Evolutionary conservation across 1,140 invertebrate species (phyloP), one percentile per base, ranked within the genome.

Genomic region (Colletes gigas): DNA sequence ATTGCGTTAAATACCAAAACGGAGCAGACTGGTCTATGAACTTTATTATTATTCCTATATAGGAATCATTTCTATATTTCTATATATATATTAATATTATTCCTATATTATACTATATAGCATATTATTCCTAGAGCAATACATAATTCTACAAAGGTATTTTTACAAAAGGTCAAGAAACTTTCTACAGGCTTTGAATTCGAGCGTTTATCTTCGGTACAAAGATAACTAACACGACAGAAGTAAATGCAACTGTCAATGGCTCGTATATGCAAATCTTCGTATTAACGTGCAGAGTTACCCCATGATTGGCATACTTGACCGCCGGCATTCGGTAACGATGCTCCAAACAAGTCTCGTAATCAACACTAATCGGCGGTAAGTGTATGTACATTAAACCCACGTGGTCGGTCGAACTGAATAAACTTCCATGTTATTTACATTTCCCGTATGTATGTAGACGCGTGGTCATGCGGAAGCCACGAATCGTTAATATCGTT

Each of bases 361-460:
- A 12, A 50, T 50, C 9, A 10, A 17, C 4, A 2, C 14, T 47
- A 17, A 50, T 68, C 19, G 44, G 19, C n/a, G 7, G 9, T 44
- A 15, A 39, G 5, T 15, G 47, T 10, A n/a, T 15, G 47, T 10
- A n/a, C 15, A 21, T 44, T 14, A 17, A 6, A 15, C 10, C 65
- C 65, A 80, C 62, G 72, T 68, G 66, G 70, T 9, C 60, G 21
- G 54, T 21, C 12, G 65, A 72, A 52, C 15, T 12, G 52, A 14
- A 12, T 54, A 54, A 54, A 54, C 52, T 54, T 55, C 12, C 12
- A 14, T 55, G 54, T 4, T 55, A 14, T 17, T 55, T 12, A 14
- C 54, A 21, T 4, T 6, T 19, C 21, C 8, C 5, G 19, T 60
- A 60, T 19, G n/a, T 19, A 65, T n/a, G 12, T 4, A 17, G 3